phyloP scores from a whole-genome alignment of 2,113 vertebrate species.

The Oncorhynchus keta region DNA sequence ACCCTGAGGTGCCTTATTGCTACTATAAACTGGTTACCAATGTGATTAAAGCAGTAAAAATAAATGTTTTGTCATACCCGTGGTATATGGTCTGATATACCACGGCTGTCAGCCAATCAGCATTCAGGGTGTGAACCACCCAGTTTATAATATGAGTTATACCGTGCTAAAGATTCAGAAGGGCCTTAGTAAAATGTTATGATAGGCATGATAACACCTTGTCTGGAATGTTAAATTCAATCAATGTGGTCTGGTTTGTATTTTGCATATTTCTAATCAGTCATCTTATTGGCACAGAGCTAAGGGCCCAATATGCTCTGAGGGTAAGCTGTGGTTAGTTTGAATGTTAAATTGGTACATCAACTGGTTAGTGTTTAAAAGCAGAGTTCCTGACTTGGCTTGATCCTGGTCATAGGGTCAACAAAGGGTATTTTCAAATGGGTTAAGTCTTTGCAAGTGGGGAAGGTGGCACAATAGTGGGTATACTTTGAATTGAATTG shows the following conservation, averaged over 20 bases:
- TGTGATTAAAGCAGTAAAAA: too few species aligned
- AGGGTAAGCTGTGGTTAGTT: too few species aligned
- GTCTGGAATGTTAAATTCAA: slow-evolving; percentile 41
- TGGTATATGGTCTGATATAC: too few species aligned
- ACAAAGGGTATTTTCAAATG: slow-evolving; percentile 73
- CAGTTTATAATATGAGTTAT: background rate
- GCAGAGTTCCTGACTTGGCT: too few species aligned
- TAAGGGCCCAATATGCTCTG: slow-evolving; percentile 27
- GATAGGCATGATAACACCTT: slow-evolving; percentile 19
- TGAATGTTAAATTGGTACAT: slow-evolving; percentile 23
- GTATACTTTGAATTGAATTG: background rate
- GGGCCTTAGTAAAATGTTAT: slow-evolving; percentile 26
- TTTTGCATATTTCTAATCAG: slow-evolving; percentile 2
- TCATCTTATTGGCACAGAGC: too few species aligned
- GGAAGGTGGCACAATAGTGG: background rate
- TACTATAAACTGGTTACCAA: too few species aligned
- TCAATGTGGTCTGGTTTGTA: slow-evolving; percentile 72
- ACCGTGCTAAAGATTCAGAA: slow-evolving; percentile 21
- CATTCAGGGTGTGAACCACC: too few species aligned
- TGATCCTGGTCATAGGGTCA: too few species aligned
- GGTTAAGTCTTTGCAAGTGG: background rate
- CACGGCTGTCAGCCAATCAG: too few species aligned
- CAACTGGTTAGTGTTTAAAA: too few species aligned
- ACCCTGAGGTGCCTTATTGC: too few species aligned
- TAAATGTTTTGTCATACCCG: too few species aligned